These are phyloP conservation scores for Dermolepida albohirtum DNA, from an alignment of 2,888 invertebrate species.

Conservation along the genomic window DNA sequence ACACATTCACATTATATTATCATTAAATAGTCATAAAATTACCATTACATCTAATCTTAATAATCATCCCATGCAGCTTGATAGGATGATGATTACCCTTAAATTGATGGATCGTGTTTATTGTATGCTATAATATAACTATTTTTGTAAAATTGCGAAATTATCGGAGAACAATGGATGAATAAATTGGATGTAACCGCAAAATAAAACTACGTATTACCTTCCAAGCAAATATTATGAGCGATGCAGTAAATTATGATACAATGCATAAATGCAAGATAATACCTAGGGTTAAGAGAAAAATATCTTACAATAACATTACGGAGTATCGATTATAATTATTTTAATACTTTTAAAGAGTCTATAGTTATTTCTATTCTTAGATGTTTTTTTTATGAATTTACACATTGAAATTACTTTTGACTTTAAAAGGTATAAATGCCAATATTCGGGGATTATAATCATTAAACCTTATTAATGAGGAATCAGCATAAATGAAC, in stretches of 20 bases:
- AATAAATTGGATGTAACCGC: constrained; percentile 23
- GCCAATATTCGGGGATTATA: too few species aligned
- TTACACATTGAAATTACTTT: too few species aligned
- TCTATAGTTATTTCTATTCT: too few species aligned
- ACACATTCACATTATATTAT: too few species aligned
- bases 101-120: constrained; percentile 24
- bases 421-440: too few species aligned
- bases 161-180: constrained; percentile 25
- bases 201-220: constrained; percentile 18
- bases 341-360: constrained; percentile 57
- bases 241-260: constrained; percentile 10
- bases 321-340: constrained; percentile 4
- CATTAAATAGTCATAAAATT: too few species aligned
- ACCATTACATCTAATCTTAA: too few species aligned
- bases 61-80: constrained; percentile 18
- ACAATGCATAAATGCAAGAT: constrained; percentile 15
- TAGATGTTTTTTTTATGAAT: too few species aligned
- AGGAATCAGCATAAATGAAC: too few species aligned
- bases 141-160: constrained; percentile 22
- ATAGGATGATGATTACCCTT: constrained; percentile 16
- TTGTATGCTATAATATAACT: constrained; percentile 14
- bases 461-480: too few species aligned
- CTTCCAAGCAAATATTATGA: constrained; percentile 16
- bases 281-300: not conserved
- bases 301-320: constrained; percentile 10